Evolutionary conservation across 2,797 vertebrate species (phyloP).

Genomic region (Chiloscyllium punctatum): DNA sequence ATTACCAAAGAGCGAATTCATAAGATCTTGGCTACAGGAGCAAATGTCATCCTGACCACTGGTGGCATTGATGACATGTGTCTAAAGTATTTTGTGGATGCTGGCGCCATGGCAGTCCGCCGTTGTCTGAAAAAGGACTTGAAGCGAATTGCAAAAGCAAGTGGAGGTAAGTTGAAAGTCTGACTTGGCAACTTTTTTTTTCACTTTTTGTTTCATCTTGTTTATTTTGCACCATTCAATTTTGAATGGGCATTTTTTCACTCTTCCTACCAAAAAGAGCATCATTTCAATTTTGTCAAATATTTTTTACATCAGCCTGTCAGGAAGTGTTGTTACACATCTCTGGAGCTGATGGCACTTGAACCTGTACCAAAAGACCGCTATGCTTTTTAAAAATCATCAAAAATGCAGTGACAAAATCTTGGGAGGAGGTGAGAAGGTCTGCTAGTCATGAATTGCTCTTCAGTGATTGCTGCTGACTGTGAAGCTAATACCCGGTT

Average conservation of each 20-base stretch:
- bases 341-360: too few species aligned
- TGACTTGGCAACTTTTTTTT: not conserved
- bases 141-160: slow-evolving; percentile 89
- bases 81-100: slow-evolving; percentile 93
- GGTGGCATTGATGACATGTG: slow-evolving; percentile 97
- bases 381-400: not conserved
- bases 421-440: not conserved
- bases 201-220: not conserved
- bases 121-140: slow-evolving; percentile 82
- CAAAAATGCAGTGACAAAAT: slow-evolving; percentile 16
- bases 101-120: slow-evolving; percentile 88
- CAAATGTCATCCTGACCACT: slow-evolving; percentile 86
- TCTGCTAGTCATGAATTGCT: too few species aligned
- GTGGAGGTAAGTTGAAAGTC: slow-evolving; percentile 68
- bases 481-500: not conserved
- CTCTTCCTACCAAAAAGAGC: not conserved
- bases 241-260: not conserved
- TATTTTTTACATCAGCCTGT: too few species aligned
- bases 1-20: slow-evolving; percentile 97
- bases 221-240: not conserved
- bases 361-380: too few species aligned
- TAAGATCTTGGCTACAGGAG: slow-evolving; percentile 85
- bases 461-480: not conserved
- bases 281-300: not conserved
- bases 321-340: too few species aligned